Percentiles rank a stretch among this genome's conserved stretches.
phyloP scores from a whole-genome alignment of 1,140 invertebrate species.

The Chrysopa pallens region DNA sequence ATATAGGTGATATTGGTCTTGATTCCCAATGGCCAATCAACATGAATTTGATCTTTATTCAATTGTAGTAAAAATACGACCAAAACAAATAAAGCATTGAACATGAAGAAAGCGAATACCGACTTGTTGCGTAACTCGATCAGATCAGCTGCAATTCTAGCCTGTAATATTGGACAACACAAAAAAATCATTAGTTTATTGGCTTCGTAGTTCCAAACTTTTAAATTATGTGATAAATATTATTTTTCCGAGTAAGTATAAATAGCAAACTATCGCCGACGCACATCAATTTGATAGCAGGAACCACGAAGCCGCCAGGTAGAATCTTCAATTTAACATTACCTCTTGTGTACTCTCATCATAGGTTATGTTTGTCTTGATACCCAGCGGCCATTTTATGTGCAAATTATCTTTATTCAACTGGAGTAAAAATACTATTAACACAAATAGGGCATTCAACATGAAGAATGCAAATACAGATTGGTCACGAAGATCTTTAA shows the following conservation, averaged over 20 bases:
- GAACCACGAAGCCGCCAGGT: neutral
- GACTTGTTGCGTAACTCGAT: constrained; percentile 89
- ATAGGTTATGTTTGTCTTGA: constrained; percentile 85
- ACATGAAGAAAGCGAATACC: constrained; percentile 97
- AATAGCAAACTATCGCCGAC: too few species aligned
- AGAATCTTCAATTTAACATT: constrained; percentile 23
- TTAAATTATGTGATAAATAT: too few species aligned
- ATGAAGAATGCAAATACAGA: constrained; percentile 95
- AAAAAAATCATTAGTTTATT: constrained; percentile 21
- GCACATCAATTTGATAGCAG: neutral
- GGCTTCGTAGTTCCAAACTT: constrained; percentile 3
- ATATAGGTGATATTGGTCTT: constrained; percentile 88
- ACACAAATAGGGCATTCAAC: constrained; percentile 93
- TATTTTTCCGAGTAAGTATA: too few species aligned
- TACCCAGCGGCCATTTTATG: constrained; percentile 84
- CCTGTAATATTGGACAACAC: constrained; percentile 42
- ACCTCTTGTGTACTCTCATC: constrained; percentile 75
- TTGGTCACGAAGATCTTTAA: constrained; percentile 83
- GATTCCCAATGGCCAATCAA: constrained; percentile 84
- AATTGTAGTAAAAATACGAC: constrained; percentile 96
- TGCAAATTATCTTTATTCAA: constrained; percentile 88
- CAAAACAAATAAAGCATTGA: constrained; percentile 97
- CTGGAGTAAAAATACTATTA: constrained; percentile 94
- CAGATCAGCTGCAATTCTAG: constrained; percentile 70
- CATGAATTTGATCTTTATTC: constrained; percentile 90